A percentile compares a stretch with the other conserved stretches of the same genome.
These are phyloP conservation scores for Calonectris borealis DNA, from an alignment of 2,113 vertebrate species.

Conservation along the genomic window DNA sequence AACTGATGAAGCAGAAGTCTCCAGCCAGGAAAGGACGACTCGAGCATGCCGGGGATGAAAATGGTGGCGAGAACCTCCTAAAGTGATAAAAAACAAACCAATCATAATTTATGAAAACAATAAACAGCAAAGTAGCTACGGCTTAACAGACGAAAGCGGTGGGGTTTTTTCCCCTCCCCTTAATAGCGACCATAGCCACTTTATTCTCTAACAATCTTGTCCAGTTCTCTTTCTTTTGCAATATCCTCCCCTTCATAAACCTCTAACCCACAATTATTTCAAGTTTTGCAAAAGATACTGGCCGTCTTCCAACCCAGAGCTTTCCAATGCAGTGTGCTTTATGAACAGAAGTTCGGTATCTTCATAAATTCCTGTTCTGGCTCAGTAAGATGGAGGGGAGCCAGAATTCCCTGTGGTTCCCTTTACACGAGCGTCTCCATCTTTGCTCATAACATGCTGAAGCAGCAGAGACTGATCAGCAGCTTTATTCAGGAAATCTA, in stretches of 20 bases:
- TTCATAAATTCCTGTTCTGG: background rate
- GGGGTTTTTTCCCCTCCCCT: accelerated
- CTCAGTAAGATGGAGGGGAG: background rate
- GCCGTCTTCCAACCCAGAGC: background rate
- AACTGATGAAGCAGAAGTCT: background rate
- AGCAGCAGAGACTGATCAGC: background rate
- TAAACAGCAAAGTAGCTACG: background rate
- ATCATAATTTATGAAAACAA: background rate
- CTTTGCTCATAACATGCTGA: background rate
- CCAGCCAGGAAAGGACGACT: background rate
- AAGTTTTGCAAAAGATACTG: background rate
- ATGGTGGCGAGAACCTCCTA: background rate
- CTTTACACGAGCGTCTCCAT: background rate
- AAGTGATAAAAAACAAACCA: background rate
- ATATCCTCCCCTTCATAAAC: background rate
- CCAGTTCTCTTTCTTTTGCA: background rate
- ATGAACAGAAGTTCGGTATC: background rate
- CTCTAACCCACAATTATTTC: background rate
- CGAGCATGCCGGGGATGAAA: background rate
- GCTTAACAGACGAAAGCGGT: background rate
- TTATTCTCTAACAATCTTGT: background rate
- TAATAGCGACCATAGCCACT: background rate
- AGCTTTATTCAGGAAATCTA: background rate
- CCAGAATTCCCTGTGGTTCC: background rate
- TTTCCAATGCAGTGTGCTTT: background rate